Conservation (phyloP, 2,888 invertebrate species). For the Pilophorus perplexus region DNA sequence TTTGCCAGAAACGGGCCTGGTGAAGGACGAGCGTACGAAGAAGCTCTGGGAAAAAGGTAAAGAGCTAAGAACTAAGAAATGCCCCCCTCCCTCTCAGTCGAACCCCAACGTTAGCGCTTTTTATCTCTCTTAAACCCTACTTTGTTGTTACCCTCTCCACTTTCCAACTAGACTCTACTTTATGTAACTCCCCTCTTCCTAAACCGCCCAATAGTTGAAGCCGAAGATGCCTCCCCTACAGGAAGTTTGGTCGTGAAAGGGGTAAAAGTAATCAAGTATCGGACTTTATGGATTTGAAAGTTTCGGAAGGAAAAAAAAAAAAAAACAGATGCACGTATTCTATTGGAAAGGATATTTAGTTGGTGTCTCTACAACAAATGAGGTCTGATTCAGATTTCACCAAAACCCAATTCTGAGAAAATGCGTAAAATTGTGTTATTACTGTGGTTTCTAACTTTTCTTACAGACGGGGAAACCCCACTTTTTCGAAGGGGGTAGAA, state of each 20-base stretch:
- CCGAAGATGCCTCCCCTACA: background rate
- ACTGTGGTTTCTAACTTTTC: too few species aligned
- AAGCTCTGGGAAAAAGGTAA: background rate
- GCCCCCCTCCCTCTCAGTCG: conserved; percentile 9
- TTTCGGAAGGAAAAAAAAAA: background rate
- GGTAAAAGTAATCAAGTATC: conserved; percentile 15
- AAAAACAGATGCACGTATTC: background rate
- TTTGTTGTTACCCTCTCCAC: conserved; percentile 18
- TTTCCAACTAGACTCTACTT: conserved; percentile 19
- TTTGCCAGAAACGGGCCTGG: background rate
- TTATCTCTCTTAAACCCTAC: conserved; percentile 35
- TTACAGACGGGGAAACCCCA: too few species aligned
- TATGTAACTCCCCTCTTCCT: conserved; percentile 13
- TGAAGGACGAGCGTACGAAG: background rate
- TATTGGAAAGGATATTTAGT: too few species aligned
- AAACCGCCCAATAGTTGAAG: background rate
- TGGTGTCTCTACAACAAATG: too few species aligned
- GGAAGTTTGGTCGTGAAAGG: background rate
- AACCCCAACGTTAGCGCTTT: conserved; percentile 28
- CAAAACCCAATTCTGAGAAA: too few species aligned
- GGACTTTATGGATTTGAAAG: conserved; percentile 24
- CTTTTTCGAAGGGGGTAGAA: too few species aligned
- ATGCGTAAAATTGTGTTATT: too few species aligned
- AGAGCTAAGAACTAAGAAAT: conserved; percentile 22
- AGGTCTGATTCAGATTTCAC: too few species aligned